Conservation (phyloP, 2,797 vertebrate genomes). For the Fistularia commersonii region DNA sequence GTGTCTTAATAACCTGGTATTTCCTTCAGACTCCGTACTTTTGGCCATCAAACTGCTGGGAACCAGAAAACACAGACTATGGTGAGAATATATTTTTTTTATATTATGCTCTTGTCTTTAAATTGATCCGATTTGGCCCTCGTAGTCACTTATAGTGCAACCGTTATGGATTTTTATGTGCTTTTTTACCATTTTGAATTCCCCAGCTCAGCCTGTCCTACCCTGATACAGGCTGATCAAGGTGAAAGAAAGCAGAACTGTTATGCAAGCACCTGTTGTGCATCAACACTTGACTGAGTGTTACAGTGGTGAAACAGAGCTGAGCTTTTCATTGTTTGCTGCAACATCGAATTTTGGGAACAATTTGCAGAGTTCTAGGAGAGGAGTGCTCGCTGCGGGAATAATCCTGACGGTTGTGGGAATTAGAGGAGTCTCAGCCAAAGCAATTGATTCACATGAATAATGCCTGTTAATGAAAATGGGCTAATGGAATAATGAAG, state of each 20-base stretch:
- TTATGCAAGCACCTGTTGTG: constrained; percentile 24
- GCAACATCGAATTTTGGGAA: constrained; percentile 28
- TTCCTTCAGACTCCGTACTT: constrained; percentile 87
- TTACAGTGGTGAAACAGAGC: constrained; percentile 30
- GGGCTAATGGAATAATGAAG: constrained; percentile 58
- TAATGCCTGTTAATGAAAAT: constrained; percentile 54
- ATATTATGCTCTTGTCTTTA: not conserved
- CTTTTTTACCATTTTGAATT: not conserved
- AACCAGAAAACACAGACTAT: constrained; percentile 95
- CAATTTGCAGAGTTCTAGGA: constrained; percentile 34
- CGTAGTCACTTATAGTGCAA: no score
- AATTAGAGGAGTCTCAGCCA: not conserved
- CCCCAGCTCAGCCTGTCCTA: constrained; percentile 2
- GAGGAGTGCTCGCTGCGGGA: constrained; percentile 33
- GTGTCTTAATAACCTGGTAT: constrained; percentile 29
- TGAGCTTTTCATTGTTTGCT: constrained; percentile 36
- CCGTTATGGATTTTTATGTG: no score
- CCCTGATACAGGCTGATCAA: constrained; percentile 23
- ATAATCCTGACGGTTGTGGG: constrained; percentile 41
- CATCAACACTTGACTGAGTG: constrained; percentile 16
- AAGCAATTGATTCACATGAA: constrained; percentile 48
- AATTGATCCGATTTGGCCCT: no score
- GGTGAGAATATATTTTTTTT: constrained; percentile 60
- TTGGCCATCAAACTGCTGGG: constrained; percentile 96
- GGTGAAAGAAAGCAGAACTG: constrained; percentile 22